Conservation (phyloP, 2,797 vertebrate species). For the Fistularia tabacaria region DNA sequence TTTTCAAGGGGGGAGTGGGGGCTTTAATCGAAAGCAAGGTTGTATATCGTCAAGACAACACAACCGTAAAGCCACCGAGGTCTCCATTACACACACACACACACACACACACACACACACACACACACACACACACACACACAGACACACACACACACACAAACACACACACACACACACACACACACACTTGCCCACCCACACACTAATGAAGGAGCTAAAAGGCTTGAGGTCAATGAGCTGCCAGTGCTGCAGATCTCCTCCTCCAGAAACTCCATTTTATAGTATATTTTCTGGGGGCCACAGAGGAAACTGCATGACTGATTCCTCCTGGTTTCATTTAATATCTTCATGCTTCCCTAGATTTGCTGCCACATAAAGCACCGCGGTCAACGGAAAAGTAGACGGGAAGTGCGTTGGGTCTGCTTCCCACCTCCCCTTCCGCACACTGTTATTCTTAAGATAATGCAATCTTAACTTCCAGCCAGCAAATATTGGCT, state of each 20-base stretch:
- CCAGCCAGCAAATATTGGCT: constrained; percentile 47
- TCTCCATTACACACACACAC: constrained; percentile 7
- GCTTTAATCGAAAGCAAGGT: constrained; percentile 39
- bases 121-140: not conserved
- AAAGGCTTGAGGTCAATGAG: constrained; percentile 53
- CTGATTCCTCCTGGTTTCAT: constrained; percentile 72
- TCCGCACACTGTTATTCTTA: constrained; percentile 31
- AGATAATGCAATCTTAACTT: constrained; percentile 41
- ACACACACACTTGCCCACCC: constrained; percentile 15
- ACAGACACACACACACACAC: not conserved
- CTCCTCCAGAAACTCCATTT: constrained; percentile 57
- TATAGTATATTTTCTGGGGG: constrained; percentile 65
- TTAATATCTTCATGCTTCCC: constrained; percentile 73
- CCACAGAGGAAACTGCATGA: constrained; percentile 64
- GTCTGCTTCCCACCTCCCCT: constrained; percentile 31
- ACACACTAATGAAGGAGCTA: constrained; percentile 54
- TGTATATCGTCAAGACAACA: constrained; percentile 25
- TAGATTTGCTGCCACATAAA: constrained; percentile 62
- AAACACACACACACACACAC: not conserved
- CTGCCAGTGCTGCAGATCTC: constrained; percentile 38
- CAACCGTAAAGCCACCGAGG: constrained; percentile 17
- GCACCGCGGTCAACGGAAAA: constrained; percentile 14
- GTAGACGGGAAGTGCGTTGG: constrained; percentile 21
- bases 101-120: not conserved
- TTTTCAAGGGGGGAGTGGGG: constrained; percentile 1